phyloP scores from a whole-genome alignment of 2,113 vertebrate species.

The Nettapus auritus region DNA sequence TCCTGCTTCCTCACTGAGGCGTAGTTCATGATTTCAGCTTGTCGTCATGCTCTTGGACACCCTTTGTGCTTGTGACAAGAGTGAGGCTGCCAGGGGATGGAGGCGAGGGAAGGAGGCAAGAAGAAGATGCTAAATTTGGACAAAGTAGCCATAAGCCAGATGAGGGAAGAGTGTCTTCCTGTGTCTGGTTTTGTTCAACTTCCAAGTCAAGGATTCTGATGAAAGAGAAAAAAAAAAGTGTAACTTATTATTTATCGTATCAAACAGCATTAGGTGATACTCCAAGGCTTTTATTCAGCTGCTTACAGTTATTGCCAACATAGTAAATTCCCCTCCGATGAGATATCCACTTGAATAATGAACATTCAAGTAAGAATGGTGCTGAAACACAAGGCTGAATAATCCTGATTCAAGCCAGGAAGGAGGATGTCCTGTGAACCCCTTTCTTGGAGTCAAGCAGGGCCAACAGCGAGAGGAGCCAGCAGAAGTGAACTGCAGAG shows the following conservation, averaged over 20 bases:
- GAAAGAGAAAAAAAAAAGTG: not conserved
- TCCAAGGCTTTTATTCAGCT: constrained; percentile 14
- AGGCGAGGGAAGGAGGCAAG: not conserved
- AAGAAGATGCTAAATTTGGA: constrained; percentile 18
- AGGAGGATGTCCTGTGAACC: not conserved
- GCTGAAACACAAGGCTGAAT: not conserved
- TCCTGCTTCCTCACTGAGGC: not conserved
- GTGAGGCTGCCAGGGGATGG: not conserved
- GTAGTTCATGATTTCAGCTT: not conserved
- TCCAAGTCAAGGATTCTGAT: constrained; percentile 27
- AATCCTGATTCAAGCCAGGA: not conserved
- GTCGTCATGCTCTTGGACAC: not conserved
- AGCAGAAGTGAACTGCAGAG: not conserved
- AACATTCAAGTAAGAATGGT: not conserved
- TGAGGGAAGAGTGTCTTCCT: constrained; percentile 5
- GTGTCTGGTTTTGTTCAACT: not conserved
- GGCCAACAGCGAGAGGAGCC: not conserved
- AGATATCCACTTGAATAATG: not conserved
- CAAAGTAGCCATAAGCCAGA: not conserved
- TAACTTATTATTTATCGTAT: constrained; percentile 7
- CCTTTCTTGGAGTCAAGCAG: not conserved
- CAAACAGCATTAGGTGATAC: not conserved
- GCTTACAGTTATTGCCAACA: not conserved
- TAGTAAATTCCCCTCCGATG: not conserved
- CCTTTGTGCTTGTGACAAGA: not conserved